phyloP scores from a whole-genome alignment of 2,797 vertebrate species.

The Oryzias sinensis region DNA sequence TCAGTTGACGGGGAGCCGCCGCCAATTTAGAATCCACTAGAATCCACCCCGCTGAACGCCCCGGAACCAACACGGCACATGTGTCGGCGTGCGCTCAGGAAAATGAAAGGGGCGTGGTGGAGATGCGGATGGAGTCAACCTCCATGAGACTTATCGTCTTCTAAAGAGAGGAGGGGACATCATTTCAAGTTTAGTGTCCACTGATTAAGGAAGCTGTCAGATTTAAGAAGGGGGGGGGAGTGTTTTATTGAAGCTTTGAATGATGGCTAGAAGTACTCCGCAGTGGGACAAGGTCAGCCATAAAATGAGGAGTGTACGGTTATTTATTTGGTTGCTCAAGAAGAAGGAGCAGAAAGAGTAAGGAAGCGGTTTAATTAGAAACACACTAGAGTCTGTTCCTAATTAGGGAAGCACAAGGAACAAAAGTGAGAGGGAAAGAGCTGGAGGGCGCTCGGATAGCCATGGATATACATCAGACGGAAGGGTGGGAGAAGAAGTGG shows the following conservation, averaged over 20 bases:
- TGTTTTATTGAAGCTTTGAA: conserved; percentile 23
- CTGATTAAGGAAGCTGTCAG: neutral
- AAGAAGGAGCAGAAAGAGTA: conserved; percentile 48
- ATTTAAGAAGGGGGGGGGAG: conserved; percentile 1
- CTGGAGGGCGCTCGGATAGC: conserved; percentile 76
- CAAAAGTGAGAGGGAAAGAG: conserved; percentile 67
- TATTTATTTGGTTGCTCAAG: conserved; percentile 52
- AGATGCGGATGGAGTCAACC: conserved; percentile 3
- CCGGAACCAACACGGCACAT: conserved; percentile 73
- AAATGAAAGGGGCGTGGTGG: conserved; percentile 31
- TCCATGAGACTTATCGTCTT: conserved; percentile 13
- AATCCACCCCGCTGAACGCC: conserved; percentile 63
- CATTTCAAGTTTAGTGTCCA: neutral
- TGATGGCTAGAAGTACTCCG: conserved; percentile 8
- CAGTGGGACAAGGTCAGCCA: conserved; percentile 31
- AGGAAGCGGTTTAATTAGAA: conserved; percentile 78
- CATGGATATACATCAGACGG: conserved; percentile 13
- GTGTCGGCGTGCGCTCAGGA: conserved; percentile 57
- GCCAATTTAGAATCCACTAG: conserved; percentile 56
- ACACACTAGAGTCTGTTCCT: conserved; percentile 73
- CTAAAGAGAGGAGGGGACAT: neutral
- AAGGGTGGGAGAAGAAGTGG: conserved; percentile 26
- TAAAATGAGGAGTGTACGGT: conserved; percentile 38
- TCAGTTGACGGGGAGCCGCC: conserved; percentile 69
- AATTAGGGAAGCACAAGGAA: conserved; percentile 69